phyloP scores from a whole-genome alignment of 2,797 vertebrate species.

The Urocyon cinereoargenteus region DNA sequence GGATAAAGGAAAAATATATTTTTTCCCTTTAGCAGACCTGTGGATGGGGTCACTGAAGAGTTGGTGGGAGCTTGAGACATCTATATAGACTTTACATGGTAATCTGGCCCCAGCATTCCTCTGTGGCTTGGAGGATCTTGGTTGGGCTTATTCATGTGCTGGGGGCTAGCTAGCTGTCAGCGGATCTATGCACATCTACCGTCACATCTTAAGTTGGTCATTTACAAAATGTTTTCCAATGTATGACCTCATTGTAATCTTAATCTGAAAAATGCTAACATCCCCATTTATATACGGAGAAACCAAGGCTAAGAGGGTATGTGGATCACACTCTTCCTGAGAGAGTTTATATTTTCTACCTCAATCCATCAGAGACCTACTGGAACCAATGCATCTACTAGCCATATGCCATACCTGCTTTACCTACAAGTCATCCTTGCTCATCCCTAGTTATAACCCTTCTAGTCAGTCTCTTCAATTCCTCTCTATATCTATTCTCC shows the following conservation, averaged over 20 bases:
- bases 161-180: neutral
- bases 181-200: neutral
- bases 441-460: neutral
- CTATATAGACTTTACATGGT: neutral
- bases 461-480: neutral
- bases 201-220: neutral
- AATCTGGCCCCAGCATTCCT: neutral
- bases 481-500: neutral
- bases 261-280: slow-evolving; percentile 30
- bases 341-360: neutral
- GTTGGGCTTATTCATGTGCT: neutral
- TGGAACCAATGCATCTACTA: neutral
- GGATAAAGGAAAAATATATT: neutral
- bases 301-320: neutral
- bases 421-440: neutral
- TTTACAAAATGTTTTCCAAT: neutral
- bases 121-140: neutral
- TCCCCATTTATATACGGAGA: neutral
- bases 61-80: neutral
- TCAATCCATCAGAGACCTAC: neutral
- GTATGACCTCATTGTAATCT: slow-evolving; percentile 6
- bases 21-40: neutral
- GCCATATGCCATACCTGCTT: neutral
- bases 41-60: neutral
- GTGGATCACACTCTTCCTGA: neutral